phyloP scores from a whole-genome alignment of 2,797 vertebrate genomes.

The Momotus momota region DNA sequence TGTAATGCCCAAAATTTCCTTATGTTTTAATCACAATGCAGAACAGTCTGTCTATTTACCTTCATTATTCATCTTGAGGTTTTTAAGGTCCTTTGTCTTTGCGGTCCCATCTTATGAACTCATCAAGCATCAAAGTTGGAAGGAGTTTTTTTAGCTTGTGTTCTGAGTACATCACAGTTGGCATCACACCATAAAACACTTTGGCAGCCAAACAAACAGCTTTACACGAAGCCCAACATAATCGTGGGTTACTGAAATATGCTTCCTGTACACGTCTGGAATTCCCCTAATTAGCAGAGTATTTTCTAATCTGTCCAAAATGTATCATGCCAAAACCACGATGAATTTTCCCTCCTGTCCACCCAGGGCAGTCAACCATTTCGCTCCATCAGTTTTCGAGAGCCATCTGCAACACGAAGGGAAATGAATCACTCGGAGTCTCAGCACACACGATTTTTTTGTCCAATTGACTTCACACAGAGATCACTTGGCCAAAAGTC shows the following conservation, averaged over 20 bases:
- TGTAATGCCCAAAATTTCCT: conserved; percentile 10
- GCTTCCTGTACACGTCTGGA: conserved; percentile 81
- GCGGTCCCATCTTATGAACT: conserved; percentile 37
- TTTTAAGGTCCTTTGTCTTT: conserved; percentile 46
- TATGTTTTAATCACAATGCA: conserved; percentile 42
- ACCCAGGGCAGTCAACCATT: background rate
- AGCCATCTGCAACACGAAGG: background rate
- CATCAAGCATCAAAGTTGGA: conserved; percentile 49
- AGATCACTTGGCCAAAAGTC: background rate
- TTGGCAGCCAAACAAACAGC: conserved; percentile 74
- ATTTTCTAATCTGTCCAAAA: conserved; percentile 70
- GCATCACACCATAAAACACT: conserved; percentile 64
- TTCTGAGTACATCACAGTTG: conserved; percentile 54
- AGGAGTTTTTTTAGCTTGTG: background rate
- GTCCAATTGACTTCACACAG: background rate
- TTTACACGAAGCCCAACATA: conserved; percentile 59
- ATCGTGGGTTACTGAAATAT: conserved; percentile 46
- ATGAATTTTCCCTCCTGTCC: conserved; percentile 10
- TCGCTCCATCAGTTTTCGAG: background rate
- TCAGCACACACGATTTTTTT: background rate
- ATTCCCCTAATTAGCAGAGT: conserved; percentile 89
- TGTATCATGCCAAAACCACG: background rate
- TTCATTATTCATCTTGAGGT: conserved; percentile 43
- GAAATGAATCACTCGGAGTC: background rate
- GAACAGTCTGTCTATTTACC: conserved; percentile 23